Conservation (phyloP, 2,888 invertebrate genomes). For the Protophormia terraenovae region DNA sequence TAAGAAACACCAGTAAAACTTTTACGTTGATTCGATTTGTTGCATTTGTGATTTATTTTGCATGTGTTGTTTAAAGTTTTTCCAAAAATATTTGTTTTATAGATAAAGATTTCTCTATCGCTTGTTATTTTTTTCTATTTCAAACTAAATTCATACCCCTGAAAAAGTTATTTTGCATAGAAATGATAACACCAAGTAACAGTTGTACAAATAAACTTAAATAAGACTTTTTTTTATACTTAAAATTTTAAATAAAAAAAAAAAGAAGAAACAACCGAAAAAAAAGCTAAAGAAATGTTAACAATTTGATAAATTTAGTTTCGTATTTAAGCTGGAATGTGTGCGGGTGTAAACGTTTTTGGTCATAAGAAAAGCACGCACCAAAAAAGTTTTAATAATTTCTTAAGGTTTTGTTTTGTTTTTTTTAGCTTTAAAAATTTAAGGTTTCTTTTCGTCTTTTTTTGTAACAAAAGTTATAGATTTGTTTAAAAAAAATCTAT, state of each 20-base stretch:
- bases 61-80: slow-evolving; percentile 67
- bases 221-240: slow-evolving; percentile 35
- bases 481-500: not conserved
- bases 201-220: slow-evolving; percentile 65
- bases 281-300: slow-evolving; percentile 33
- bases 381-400: slow-evolving; percentile 9
- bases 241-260: not conserved
- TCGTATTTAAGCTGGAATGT: not conserved
- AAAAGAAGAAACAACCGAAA: not conserved
- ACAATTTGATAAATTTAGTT: slow-evolving; percentile 31
- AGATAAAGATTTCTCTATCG: slow-evolving; percentile 60
- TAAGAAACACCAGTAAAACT: slow-evolving; percentile 57
- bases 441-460: not conserved
- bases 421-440: not conserved
- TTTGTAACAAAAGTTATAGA: not conserved
- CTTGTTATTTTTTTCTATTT: slow-evolving; percentile 43
- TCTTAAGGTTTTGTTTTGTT: not conserved
- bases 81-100: slow-evolving; percentile 65
- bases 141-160: too few species aligned
- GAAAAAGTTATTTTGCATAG: slow-evolving; percentile 66
- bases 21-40: slow-evolving; percentile 70
- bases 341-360: not conserved
- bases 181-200: slow-evolving; percentile 62
- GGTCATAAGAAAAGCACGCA: slow-evolving; percentile 3
- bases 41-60: slow-evolving; percentile 71